Evolutionary conservation across 2,888 invertebrate species (phyloP), one percentile per base, ranked within the genome.

Genomic region (Lathronympha strigana): DNA sequence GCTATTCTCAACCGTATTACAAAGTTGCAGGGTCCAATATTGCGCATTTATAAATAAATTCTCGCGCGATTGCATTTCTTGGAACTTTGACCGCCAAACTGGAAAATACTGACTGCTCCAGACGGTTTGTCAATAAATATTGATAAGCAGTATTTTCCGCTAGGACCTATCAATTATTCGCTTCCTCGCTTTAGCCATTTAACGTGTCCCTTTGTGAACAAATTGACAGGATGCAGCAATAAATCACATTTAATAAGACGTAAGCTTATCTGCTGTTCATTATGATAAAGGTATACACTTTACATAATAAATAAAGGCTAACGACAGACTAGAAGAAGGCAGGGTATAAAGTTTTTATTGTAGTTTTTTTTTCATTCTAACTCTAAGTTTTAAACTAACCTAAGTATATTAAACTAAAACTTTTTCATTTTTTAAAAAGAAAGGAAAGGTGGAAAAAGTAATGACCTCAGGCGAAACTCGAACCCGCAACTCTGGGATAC

Each of bases 111-210:
- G 57, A 17, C 63, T 33, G 57, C 57, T n/a, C 40, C 63, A 47
- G 38, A 45, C 47, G 25, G 63, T 38, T 51, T 28, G 43, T 50
- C 43, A 43, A 31, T 33, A 54, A 62, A 25, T 25, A 36, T 47
- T 31, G 53, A 62, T 57, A 53, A 58, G 19, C 45, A 63, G 23
- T 66, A 68, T 71, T 69, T 67, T 71, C 61, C 51, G 23, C 49
- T 36, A 15, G 51, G 54, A 55, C 21, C 53, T 50, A 57, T 63
- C 45, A 58, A 66, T 54, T 49, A 43, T 50, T 43, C 25, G 40
- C 25, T n/a, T n/a, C n/a, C n/a, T n/a, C 40, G n/a, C 19, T 5
- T 17, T 5, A 25, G 40, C 21, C 19, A 57, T 45, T 57, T 43
- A 57, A 45, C 57, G 43, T 19, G 21, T 45, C 19, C 43, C 19